These are phyloP conservation scores for Willowsia nigromaculata DNA, from an alignment of 2,888 invertebrate species.

Conservation along the genomic window DNA sequence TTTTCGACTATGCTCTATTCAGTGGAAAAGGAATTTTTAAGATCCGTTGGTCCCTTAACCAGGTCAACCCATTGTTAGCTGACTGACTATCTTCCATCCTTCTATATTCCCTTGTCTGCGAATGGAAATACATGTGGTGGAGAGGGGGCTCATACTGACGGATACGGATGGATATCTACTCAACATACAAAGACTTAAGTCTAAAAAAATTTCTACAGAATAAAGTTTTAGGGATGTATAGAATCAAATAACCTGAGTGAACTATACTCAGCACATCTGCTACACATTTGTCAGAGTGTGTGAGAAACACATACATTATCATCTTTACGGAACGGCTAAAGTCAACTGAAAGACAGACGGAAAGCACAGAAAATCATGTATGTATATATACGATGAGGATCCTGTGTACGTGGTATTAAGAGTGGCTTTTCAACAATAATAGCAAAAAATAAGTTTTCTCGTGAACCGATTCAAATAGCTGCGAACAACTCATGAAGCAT, in stretches of 20 bases:
- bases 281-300: slow-evolving; percentile 12
- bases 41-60: too few relatives aligned
- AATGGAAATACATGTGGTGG: too few relatives aligned
- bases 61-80: too few relatives aligned
- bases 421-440: neutral
- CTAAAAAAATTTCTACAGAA: neutral
- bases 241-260: neutral
- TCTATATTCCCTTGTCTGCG: too few relatives aligned
- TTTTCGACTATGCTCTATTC: too few relatives aligned
- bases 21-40: too few relatives aligned
- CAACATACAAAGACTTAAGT: too few relatives aligned
- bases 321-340: neutral
- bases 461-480: slow-evolving; percentile 7
- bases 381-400: neutral
- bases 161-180: too few relatives aligned
- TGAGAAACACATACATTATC: neutral
- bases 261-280: neutral
- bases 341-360: slow-evolving; percentile 2
- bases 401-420: neutral
- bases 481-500: neutral
- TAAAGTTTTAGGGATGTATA: neutral
- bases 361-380: neutral
- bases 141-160: too few relatives aligned
- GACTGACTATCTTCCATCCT: too few relatives aligned
- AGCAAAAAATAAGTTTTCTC: neutral